A percentile compares a stretch with the other conserved stretches of the same genome.
Evolutionary conservation across 1,140 invertebrate species (phyloP).

Genomic region (Bradysia coprophila): DNA sequence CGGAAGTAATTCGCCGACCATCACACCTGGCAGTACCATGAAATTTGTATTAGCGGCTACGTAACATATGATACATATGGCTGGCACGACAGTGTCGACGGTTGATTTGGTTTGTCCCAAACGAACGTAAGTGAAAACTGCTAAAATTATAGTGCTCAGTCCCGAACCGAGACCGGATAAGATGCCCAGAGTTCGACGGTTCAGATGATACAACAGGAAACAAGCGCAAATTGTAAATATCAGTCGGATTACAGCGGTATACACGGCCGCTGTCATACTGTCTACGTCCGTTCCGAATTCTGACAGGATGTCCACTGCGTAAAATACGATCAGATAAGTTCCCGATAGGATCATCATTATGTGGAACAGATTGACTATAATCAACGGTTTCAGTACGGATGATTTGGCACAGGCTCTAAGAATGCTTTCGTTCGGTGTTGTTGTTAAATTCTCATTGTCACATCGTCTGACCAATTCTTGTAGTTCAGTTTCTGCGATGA

Average conservation of each 20-base stretch:
- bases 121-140: constrained; percentile 28
- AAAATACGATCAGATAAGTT: constrained; percentile 53
- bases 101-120: constrained; percentile 16
- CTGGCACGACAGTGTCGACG: constrained; percentile 27
- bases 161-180: constrained; percentile 43
- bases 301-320: constrained; percentile 46
- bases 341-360: constrained; percentile 49
- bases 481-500: constrained; percentile 24
- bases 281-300: constrained; percentile 29
- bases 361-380: constrained; percentile 50
- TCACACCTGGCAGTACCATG: constrained; percentile 45
- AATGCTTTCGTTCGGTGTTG: constrained; percentile 26
- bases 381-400: constrained; percentile 44
- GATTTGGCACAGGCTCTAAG: constrained; percentile 27
- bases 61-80: constrained; percentile 35
- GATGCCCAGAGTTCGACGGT: constrained; percentile 38
- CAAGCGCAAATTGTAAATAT: constrained; percentile 40
- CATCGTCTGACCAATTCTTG: constrained; percentile 12
- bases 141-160: constrained; percentile 33
- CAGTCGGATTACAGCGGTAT: constrained; percentile 40
- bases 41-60: constrained; percentile 52
- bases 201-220: constrained; percentile 35
- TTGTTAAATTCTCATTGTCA: constrained; percentile 27
- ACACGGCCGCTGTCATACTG: constrained; percentile 35
- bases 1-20: constrained; percentile 50